Evolutionary conservation across 2,113 vertebrate genomes (phyloP).

Genomic region (Oostethus manadensis): DNA sequence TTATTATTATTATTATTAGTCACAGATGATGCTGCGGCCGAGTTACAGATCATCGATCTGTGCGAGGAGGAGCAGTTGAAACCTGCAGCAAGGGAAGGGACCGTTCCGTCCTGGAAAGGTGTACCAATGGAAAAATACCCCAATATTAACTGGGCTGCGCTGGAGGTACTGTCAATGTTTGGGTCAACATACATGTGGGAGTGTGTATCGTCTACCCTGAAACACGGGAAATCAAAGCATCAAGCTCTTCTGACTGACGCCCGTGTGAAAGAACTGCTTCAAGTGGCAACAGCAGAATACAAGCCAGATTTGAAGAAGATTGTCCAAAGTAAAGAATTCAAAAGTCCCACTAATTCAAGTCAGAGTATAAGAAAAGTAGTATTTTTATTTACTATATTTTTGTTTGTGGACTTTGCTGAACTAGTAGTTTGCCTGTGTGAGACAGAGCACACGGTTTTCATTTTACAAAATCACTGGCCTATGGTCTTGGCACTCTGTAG

Average conservation of each 20-base stretch:
- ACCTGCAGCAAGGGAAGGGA: no score
- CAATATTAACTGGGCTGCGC: conserved; percentile 9
- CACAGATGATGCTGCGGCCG: no score
- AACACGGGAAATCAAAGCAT: conserved; percentile 35
- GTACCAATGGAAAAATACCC: conserved; percentile 9
- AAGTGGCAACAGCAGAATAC: conserved; percentile 26
- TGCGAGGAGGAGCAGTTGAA: no score
- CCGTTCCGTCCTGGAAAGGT: no score
- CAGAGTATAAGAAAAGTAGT: neutral
- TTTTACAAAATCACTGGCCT: no score
- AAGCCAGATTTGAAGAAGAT: conserved; percentile 21
- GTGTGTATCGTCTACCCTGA: conserved; percentile 27
- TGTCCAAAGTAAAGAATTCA: conserved; percentile 1
- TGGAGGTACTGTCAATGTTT: conserved; percentile 25
- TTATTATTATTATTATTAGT: no score
- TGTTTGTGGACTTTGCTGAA: no score
- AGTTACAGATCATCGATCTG: no score
- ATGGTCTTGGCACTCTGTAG: no score
- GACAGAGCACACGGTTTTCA: no score
- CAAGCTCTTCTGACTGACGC: conserved; percentile 33
- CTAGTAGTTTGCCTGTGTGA: no score
- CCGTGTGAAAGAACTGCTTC: conserved; percentile 30
- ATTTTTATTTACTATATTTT: neutral
- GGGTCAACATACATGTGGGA: conserved; percentile 22
- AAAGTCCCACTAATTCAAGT: neutral